Percentiles rank a stretch among this genome's conserved stretches.
These are phyloP conservation scores for Callionymus lyra DNA, from an alignment of 2,113 vertebrate genomes.

Conservation along the genomic window DNA sequence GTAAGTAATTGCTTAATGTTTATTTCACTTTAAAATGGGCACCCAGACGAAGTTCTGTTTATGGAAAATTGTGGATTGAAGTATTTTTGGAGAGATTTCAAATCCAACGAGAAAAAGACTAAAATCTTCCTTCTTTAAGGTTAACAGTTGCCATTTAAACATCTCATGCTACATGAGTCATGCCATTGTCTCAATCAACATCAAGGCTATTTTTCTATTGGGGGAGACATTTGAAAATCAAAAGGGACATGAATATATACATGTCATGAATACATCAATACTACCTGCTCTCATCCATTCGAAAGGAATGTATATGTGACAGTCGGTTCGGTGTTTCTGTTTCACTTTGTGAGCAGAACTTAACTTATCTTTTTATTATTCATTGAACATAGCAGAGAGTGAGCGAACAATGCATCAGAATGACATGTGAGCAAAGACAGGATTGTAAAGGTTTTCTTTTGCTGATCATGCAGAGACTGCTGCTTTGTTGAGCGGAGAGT, in stretches of 20 bases:
- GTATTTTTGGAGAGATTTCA: too few relatives aligned
- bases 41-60: too few relatives aligned
- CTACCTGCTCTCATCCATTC: constrained; percentile 20
- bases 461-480: constrained; percentile 40
- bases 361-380: constrained; percentile 45
- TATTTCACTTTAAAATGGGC: too few relatives aligned
- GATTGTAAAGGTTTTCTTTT: constrained; percentile 35
- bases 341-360: constrained; percentile 6
- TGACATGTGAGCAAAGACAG: constrained; percentile 25
- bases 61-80: too few relatives aligned
- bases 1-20: too few relatives aligned
- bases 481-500: constrained; percentile 37
- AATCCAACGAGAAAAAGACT: too few relatives aligned
- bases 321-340: constrained; percentile 4
- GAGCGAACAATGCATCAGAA: constrained; percentile 45
- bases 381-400: constrained; percentile 32
- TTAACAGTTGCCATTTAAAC: background rate
- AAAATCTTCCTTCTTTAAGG: too few relatives aligned
- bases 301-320: constrained; percentile 12
- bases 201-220: background rate
- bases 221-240: background rate
- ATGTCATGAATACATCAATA: constrained; percentile 28
- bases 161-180: background rate
- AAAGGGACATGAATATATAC: constrained; percentile 17
- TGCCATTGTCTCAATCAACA: background rate